Evolutionary conservation across 2,888 invertebrate species (phyloP).

Genomic region (Chrysodeixis includens): DNA sequence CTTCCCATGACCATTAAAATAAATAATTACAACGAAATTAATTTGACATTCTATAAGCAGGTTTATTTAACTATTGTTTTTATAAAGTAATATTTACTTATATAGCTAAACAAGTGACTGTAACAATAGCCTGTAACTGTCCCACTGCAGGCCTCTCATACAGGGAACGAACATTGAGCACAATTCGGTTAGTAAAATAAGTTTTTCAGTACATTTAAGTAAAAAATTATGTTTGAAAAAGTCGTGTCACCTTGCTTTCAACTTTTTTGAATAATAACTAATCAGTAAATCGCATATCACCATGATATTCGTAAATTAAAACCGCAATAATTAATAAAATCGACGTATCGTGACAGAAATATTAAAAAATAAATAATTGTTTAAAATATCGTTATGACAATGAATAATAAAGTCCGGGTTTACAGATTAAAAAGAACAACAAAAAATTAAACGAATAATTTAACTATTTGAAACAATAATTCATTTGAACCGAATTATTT

Average conservation of each 20-base stretch:
- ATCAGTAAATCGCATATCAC: not conserved
- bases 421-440: not conserved
- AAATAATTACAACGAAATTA: not conserved
- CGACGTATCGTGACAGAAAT: not conserved
- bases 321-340: not conserved
- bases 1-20: not conserved
- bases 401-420: not conserved
- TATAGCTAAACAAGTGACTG: not conserved
- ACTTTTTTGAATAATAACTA: not conserved
- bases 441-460: not conserved
- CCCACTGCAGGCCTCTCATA: not conserved
- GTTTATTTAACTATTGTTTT: not conserved
- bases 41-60: not conserved
- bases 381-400: not conserved
- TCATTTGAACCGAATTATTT: not conserved
- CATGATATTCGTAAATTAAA: not conserved
- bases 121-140: not conserved
- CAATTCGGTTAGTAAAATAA: too few relatives aligned
- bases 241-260: not conserved
- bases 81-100: not conserved
- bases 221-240: too few relatives aligned
- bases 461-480: not conserved
- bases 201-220: too few relatives aligned
- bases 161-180: not conserved
- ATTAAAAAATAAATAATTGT: not conserved